Conservation (phyloP, 2,797 vertebrate genomes). For the Rhincodon typus region DNA sequence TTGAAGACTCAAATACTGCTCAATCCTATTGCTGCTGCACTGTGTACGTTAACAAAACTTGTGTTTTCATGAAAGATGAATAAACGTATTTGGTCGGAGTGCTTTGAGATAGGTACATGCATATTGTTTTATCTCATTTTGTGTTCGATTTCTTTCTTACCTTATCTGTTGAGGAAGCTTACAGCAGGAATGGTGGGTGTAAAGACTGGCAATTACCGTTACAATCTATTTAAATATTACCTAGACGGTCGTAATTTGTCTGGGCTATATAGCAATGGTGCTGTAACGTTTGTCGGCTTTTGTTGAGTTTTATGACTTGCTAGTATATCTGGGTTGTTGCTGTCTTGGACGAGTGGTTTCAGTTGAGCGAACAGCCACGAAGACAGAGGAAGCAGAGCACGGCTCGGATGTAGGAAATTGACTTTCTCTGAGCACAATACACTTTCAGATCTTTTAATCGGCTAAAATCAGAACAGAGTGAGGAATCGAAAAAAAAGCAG, state of each 20-base stretch:
- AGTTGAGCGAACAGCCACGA: slow-evolving; percentile 72
- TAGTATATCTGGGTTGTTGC: slow-evolving; percentile 91
- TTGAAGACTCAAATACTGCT: slow-evolving; percentile 11
- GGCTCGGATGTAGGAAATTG: slow-evolving; percentile 52
- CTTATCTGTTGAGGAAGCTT: slow-evolving; percentile 64
- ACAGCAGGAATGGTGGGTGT: slow-evolving; percentile 64
- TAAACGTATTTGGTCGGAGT: slow-evolving; percentile 62
- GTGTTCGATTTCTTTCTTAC: slow-evolving; percentile 65
- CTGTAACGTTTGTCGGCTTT: slow-evolving; percentile 89
- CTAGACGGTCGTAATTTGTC: slow-evolving; percentile 77
- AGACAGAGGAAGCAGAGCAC: slow-evolving; percentile 69
- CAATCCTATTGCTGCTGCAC: slow-evolving; percentile 57
- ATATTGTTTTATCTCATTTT: slow-evolving; percentile 59
- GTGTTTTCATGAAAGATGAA: slow-evolving; percentile 67
- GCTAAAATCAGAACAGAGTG: slow-evolving; percentile 29
- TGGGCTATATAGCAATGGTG: slow-evolving; percentile 72
- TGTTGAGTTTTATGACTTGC: slow-evolving; percentile 98
- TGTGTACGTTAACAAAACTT: slow-evolving; percentile 63
- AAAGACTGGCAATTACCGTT: slow-evolving; percentile 68
- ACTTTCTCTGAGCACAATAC: slow-evolving; percentile 41
- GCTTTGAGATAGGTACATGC: slow-evolving; percentile 47
- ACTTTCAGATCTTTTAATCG: slow-evolving; percentile 29
- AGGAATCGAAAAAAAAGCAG: slow-evolving; percentile 22
- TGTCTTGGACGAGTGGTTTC: slow-evolving; percentile 81
- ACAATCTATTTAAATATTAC: slow-evolving; percentile 88